phyloP scores from a whole-genome alignment of 2,797 vertebrate species.

The Danio tinwini region DNA sequence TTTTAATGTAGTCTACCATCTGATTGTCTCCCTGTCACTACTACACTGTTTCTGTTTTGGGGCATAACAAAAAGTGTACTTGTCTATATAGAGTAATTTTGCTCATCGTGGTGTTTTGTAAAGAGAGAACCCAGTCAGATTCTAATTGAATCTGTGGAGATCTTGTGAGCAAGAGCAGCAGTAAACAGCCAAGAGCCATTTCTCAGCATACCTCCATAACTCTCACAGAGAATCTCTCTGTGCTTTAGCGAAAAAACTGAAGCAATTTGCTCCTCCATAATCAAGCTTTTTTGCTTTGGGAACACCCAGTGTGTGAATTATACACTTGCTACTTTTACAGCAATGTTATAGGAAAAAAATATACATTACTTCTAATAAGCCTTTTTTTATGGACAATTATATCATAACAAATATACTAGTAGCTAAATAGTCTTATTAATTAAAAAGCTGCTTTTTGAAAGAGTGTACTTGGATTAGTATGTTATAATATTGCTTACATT shows the following conservation, averaged over 20 bases:
- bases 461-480: too few species aligned
- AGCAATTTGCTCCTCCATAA: constrained; percentile 60
- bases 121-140: constrained; percentile 48
- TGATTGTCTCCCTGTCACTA: constrained; percentile 13
- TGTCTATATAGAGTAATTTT: constrained; percentile 20
- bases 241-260: constrained; percentile 44
- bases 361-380: too few species aligned
- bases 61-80: constrained; percentile 17
- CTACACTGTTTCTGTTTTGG: background rate
- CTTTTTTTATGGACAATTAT: too few species aligned
- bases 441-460: too few species aligned
- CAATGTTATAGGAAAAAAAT: too few species aligned
- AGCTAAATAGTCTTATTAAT: too few species aligned
- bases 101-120: constrained; percentile 56
- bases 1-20: constrained; percentile 10
- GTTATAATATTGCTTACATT: too few species aligned
- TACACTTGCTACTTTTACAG: background rate
- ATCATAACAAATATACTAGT: too few species aligned
- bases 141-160: constrained; percentile 58
- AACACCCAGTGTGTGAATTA: background rate
- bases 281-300: constrained; percentile 57
- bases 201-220: constrained; percentile 57
- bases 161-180: constrained; percentile 64
- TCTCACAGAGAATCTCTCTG: constrained; percentile 20
- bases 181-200: constrained; percentile 68